phyloP scores from a whole-genome alignment of 2,113 vertebrate genomes.

The Balaeniceps rex region DNA sequence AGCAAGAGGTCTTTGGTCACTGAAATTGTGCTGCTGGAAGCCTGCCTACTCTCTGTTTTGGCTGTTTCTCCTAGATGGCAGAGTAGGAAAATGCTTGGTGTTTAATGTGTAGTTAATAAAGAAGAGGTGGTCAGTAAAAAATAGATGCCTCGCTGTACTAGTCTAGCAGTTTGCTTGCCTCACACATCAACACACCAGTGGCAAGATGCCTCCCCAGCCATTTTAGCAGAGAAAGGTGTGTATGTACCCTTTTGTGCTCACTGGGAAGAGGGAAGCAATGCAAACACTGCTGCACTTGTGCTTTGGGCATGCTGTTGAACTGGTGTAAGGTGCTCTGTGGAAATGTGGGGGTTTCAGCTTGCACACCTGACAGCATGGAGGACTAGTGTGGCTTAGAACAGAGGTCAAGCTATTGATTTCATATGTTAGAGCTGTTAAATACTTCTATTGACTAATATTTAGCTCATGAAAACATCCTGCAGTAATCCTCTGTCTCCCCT shows the following conservation, averaged over 20 bases:
- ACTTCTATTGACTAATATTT: background rate
- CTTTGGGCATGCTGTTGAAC: too few species aligned
- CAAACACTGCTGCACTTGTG: accelerated
- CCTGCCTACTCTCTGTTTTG: background rate
- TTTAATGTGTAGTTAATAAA: background rate
- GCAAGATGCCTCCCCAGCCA: background rate
- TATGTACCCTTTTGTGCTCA: accelerated
- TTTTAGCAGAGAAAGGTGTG: background rate
- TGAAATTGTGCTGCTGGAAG: background rate
- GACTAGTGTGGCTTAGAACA: background rate
- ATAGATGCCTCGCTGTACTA: background rate
- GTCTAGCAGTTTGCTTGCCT: background rate
- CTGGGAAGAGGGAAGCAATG: accelerated
- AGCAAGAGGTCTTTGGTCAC: background rate
- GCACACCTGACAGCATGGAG: too few species aligned
- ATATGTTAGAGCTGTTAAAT: background rate
- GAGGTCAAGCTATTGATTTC: background rate
- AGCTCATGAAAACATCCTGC: background rate
- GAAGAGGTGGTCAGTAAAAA: background rate
- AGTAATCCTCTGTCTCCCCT: background rate
- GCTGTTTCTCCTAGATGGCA: background rate
- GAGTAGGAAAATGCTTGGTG: background rate
- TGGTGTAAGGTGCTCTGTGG: background rate
- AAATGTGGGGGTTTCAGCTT: background rate
- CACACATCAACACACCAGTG: accelerated